phyloP scores from a whole-genome alignment of 1,140 invertebrate species.

The Zaprionus lachaisei region DNA sequence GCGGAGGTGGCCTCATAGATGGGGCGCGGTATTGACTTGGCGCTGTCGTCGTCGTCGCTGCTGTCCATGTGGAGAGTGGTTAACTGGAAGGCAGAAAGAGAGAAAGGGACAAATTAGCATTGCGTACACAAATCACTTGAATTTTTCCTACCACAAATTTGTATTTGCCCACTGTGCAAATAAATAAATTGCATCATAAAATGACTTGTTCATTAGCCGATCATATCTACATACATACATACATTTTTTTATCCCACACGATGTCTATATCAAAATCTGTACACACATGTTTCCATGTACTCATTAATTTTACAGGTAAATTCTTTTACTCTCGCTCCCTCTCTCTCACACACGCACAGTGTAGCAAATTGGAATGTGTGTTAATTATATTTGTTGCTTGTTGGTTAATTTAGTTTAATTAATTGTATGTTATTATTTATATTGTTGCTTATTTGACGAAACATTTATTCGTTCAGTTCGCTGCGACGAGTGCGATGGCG shows the following conservation, averaged over 20 bases:
- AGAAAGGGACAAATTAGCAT: neutral
- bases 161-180: neutral
- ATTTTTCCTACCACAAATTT: neutral
- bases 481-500: neutral
- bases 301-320: conserved; percentile 1
- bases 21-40: conserved; percentile 74
- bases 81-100: neutral
- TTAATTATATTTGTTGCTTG: neutral
- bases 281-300: neutral
- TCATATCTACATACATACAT: neutral
- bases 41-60: conserved; percentile 71
- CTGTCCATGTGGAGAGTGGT: conserved; percentile 49
- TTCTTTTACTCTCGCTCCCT: neutral
- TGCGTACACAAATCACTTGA: neutral
- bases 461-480: neutral
- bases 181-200: conserved; percentile 4
- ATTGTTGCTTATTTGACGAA: neutral
- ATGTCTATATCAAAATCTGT: neutral
- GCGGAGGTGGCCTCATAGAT: conserved; percentile 71
- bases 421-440: neutral
- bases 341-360: neutral
- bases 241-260: neutral
- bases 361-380: neutral
- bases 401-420: neutral
- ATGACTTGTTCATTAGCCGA: neutral